Conservation (phyloP, 2,888 invertebrate species). For the Punctoribates punctum region DNA sequence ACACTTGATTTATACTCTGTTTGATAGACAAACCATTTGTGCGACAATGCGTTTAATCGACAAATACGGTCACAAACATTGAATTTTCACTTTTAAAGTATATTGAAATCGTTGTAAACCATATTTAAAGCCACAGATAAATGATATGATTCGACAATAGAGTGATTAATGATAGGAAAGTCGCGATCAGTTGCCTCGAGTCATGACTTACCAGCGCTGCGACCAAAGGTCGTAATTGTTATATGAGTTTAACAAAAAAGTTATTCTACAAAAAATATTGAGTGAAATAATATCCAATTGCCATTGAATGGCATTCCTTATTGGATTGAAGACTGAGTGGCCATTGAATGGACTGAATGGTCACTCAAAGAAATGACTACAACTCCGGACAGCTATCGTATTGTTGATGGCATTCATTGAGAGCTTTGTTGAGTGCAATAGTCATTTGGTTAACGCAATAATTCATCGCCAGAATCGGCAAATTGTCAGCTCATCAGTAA, state of each 20-base stretch:
- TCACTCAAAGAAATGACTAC: neutral
- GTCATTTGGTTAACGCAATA: neutral
- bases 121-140: neutral
- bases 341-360: too few relatives aligned
- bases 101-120: too few relatives aligned
- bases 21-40: constrained; percentile 14
- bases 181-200: too few relatives aligned
- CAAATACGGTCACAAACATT: too few relatives aligned
- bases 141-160: neutral
- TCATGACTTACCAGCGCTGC: too few relatives aligned
- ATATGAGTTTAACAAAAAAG: too few relatives aligned
- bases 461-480: constrained; percentile 24
- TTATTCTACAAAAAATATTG: too few relatives aligned
- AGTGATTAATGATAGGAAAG: neutral
- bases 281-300: too few relatives aligned
- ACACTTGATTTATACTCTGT: neutral
- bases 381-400: neutral
- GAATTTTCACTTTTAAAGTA: too few relatives aligned
- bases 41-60: neutral
- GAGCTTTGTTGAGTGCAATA: neutral
- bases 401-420: constrained; percentile 2
- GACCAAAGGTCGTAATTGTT: too few relatives aligned
- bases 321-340: too few relatives aligned
- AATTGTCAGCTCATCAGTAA: constrained; percentile 21
- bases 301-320: too few relatives aligned